Evolutionary conservation across 2,113 vertebrate species (phyloP), one percentile per base, ranked within the genome.

Genomic region (Anguilla japonica): DNA sequence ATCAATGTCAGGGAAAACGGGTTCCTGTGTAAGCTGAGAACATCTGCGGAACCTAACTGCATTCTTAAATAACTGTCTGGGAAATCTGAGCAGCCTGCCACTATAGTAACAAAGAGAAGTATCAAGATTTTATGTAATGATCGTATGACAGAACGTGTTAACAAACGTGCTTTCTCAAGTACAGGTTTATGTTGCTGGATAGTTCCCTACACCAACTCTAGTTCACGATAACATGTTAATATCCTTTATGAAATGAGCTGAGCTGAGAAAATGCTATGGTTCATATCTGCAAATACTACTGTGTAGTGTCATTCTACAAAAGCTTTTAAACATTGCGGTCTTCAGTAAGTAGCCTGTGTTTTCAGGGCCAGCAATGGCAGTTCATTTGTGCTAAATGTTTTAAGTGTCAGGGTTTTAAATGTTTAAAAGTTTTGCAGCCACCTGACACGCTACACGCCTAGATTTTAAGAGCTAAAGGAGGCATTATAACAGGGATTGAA

Each of bases 1-100:
- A 75, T 71, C 83, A 71, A 34, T 83, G 82, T 83, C 50, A 67
- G 4, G 26, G n/a, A 75, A 75, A 75, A 75, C 26, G n/a, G 71
- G 26, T 34, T 75, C n/a, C 9, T 29, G n/a, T 29, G n/a, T 75
- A 3, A 83, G 57, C 13, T 15, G 53, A 83, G 26, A 9, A 9
- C 46, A 39, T 50, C n/a, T 39, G 39, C 5, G 9, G 71, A 34
- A 34, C 26, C 1, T 11, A 26, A 34, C 71, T 13, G 71, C 11
- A 13, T 75, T 34, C 6, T 75, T 34, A 34, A 29, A 75, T 34
- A 29, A 26, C n/a, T 75, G 71, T 75, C n/a, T 13, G 9, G 8
- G 71, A 75, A 34, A 75, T 34, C 4, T 75, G 50, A 53, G 50
- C 9, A n/a, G 26, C 26, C 1, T 34, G 11, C 20, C 29, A 34